These are phyloP conservation scores for Campoletis raptor DNA, from an alignment of 2,888 invertebrate genomes.

Conservation along the genomic window DNA sequence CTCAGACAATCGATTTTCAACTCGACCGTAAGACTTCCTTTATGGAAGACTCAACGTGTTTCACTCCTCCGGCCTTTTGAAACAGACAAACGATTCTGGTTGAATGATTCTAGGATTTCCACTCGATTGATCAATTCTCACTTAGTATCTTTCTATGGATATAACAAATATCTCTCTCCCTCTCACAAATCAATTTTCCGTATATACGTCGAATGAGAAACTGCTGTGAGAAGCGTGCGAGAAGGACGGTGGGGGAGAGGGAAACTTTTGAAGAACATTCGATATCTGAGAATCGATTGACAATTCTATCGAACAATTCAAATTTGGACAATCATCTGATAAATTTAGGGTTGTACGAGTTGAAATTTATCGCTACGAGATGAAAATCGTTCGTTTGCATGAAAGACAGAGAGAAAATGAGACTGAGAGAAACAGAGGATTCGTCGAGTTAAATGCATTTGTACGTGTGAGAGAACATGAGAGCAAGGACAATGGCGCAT, in stretches of 20 bases:
- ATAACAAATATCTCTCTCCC: constrained; percentile 26
- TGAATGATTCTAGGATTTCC: constrained; percentile 56
- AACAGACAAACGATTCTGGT: constrained; percentile 58
- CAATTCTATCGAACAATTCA: constrained; percentile 43
- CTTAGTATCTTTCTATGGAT: constrained; percentile 13
- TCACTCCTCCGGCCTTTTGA: constrained; percentile 33
- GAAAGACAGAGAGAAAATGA: neutral
- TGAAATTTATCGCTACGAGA: constrained; percentile 45
- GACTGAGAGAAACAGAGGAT: constrained; percentile 39
- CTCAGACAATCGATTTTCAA: constrained; percentile 46
- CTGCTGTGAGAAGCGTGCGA: neutral
- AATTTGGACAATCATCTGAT: constrained; percentile 54
- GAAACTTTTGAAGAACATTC: constrained; percentile 5
- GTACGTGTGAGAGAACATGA: constrained; percentile 48
- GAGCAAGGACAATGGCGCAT: constrained; percentile 66
- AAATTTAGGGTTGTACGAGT: constrained; percentile 41
- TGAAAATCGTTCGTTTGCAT: constrained; percentile 32
- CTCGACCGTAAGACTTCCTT: constrained; percentile 44
- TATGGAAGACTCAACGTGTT: constrained; percentile 52
- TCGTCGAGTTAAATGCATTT: constrained; percentile 35
- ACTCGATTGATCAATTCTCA: constrained; percentile 63
- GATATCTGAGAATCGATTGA: constrained; percentile 33
- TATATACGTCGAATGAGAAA: constrained; percentile 18
- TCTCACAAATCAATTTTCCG: constrained; percentile 22
- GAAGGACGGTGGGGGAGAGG: neutral